Evolutionary conservation across 2,888 invertebrate genomes (phyloP), one percentile per base, ranked within the genome.

Genomic region (Catotricha subobsoleta): DNA sequence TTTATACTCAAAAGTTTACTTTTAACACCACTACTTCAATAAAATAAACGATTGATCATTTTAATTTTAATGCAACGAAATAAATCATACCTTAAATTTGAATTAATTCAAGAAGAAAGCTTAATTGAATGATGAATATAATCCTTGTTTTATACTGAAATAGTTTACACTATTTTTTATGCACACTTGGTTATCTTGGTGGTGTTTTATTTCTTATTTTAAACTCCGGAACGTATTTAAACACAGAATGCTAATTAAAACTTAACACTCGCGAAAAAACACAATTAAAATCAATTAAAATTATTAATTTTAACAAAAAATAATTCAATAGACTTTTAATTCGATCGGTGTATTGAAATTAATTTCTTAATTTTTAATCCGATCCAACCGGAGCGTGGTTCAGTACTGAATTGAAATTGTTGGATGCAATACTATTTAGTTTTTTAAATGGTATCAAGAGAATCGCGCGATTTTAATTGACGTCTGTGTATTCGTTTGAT

Each of bases 321-420:
- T 15, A 16, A 16, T 16, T 16, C 8, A 33, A 33, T 33, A 21
- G 13, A 21, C 21, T 6, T 6, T 34, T 25, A 25, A 34, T 34
- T 20, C 12, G n/a, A 34, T 19, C n/a, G 21, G 20, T 21, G 21
- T 20, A 13, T 12, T 34, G 3, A 21, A 21, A n/a, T 33, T 18
- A 28, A 19, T 18, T 8, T 4, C 9, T 34, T 2, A 21, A 21
- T 34, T 12, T 20, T 34, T 34, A 21, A 25, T 41, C 31, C 44
- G 41, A 44, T 34, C 34, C 35, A 41, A 31, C 39, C 44, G 44
- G 41, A 39, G 41, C 29, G 20, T 44, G 21, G 39, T 34, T 34
- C 15, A 12, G 41, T 37, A 44, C 44, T 44, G 41, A 44, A 33
- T 25, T 20, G 6, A 18, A 33, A 28, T 33, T 30, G 35, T 29